Conservation (phyloP, 1,140 invertebrate genomes). For the Cydia fagiglandana region DNA sequence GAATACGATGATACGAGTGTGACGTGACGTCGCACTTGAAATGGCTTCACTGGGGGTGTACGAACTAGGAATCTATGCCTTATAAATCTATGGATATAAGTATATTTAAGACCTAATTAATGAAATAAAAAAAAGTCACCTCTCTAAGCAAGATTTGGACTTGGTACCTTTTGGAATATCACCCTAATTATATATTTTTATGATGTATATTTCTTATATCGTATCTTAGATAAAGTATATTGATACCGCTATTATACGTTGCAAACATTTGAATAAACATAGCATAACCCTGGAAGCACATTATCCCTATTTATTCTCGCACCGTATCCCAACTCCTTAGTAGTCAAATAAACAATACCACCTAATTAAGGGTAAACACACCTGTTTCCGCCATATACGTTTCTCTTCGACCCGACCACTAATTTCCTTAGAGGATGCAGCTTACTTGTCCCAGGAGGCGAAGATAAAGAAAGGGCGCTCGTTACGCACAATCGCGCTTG, state of each 20-base stretch:
- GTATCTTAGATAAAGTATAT: neutral
- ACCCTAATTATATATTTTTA: no score
- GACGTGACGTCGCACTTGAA: no score
- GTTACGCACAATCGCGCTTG: slow-evolving; percentile 26
- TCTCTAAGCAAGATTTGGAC: no score
- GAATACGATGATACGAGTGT: no score
- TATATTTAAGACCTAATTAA: no score
- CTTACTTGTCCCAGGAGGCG: neutral
- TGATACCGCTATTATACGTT: neutral
- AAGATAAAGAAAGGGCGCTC: slow-evolving; percentile 31
- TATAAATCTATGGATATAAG: no score
- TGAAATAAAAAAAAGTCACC: no score
- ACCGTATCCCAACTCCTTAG: neutral
- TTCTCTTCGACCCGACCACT: slow-evolving; percentile 3
- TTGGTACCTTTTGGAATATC: no score
- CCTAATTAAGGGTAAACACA: slow-evolving; percentile 26
- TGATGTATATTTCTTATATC: no score
- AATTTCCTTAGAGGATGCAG: slow-evolving; percentile 27
- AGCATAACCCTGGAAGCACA: neutral
- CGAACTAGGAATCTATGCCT: no score
- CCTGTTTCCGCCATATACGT: slow-evolving; percentile 15
- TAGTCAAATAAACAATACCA: slow-evolving; percentile 8
- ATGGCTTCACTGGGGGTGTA: no score
- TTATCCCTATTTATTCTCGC: neutral
- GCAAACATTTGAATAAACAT: slow-evolving; percentile 1